Percentiles rank a stretch among this genome's conserved stretches.
phyloP scores from a whole-genome alignment of 1,140 invertebrate species.

The Meloidogyne exigua region DNA sequence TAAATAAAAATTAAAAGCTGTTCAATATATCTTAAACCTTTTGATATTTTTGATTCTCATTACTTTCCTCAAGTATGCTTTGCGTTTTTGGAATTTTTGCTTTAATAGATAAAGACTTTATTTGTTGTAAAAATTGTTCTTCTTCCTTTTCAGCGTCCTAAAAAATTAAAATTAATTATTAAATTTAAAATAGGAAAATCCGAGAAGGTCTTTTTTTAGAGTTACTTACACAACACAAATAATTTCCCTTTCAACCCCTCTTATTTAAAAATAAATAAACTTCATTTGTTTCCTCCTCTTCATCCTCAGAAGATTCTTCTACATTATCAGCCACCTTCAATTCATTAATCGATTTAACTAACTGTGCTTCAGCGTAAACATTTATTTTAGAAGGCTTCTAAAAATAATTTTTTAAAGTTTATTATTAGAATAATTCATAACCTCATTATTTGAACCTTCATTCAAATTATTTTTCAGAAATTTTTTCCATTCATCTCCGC shows the following conservation, averaged over 20 bases:
- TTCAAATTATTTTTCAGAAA: slow-evolving; percentile 7
- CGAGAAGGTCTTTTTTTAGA: too few relatives aligned
- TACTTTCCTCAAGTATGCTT: background rate
- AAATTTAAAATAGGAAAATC: too few relatives aligned
- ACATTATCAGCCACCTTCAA: slow-evolving; percentile 21
- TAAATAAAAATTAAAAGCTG: too few relatives aligned
- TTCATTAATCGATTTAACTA: slow-evolving; percentile 16
- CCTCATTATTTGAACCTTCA: background rate
- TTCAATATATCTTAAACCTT: background rate
- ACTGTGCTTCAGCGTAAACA: slow-evolving; percentile 7
- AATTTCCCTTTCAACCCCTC: background rate
- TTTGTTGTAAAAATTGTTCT: slow-evolving; percentile 13
- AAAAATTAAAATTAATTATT: background rate
- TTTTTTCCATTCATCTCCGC: slow-evolving; percentile 4
- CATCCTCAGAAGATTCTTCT: slow-evolving; percentile 1
- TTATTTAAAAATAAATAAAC: background rate
- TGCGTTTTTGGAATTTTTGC: background rate
- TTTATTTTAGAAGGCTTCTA: background rate
- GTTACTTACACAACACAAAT: too few relatives aligned
- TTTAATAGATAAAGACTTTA: slow-evolving; percentile 10
- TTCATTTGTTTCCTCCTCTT: slow-evolving; percentile 5
- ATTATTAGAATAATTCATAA: too few relatives aligned
- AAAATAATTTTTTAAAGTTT: background rate
- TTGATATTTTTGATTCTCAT: background rate
- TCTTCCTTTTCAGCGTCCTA: slow-evolving; percentile 18